Percentiles rank a stretch among this genome's conserved stretches.
Conservation (phyloP, 2,113 vertebrate genomes). For the Epinephelus cyanopodus region DNA sequence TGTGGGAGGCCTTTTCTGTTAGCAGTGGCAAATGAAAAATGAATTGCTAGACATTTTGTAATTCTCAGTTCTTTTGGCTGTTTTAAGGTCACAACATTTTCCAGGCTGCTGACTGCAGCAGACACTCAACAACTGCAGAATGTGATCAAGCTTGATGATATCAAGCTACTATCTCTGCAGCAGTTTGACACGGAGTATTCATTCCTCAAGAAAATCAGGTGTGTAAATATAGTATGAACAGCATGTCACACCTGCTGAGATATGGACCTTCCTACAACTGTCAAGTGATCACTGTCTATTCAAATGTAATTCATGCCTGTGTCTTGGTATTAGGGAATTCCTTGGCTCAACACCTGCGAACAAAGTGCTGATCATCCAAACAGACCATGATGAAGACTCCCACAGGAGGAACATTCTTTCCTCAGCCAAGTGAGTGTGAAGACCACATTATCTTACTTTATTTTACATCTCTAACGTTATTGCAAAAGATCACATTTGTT, state of each 20-base stretch:
- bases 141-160: background rate
- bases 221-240: conserved; percentile 39
- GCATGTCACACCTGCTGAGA: background rate
- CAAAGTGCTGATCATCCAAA: conserved; percentile 59
- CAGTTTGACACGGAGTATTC: conserved; percentile 92
- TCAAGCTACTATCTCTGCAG: conserved; percentile 86
- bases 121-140: conserved; percentile 68
- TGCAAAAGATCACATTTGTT: background rate
- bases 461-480: background rate
- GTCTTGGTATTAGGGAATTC: conserved; percentile 38
- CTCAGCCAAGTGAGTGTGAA: conserved; percentile 55
- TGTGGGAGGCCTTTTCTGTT: background rate
- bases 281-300: background rate
- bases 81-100: conserved; percentile 91
- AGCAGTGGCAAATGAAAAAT: background rate
- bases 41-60: background rate
- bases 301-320: background rate
- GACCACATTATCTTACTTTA: background rate
- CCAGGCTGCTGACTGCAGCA: conserved; percentile 87
- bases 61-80: background rate
- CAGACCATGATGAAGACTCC: conserved; percentile 38
- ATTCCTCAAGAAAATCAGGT: conserved; percentile 90
- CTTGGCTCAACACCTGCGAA: conserved; percentile 24
- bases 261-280: background rate
- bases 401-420: conserved; percentile 45